These are phyloP conservation scores for Agrotis exclamationis DNA, from an alignment of 2,888 invertebrate genomes.

Conservation along the genomic window DNA sequence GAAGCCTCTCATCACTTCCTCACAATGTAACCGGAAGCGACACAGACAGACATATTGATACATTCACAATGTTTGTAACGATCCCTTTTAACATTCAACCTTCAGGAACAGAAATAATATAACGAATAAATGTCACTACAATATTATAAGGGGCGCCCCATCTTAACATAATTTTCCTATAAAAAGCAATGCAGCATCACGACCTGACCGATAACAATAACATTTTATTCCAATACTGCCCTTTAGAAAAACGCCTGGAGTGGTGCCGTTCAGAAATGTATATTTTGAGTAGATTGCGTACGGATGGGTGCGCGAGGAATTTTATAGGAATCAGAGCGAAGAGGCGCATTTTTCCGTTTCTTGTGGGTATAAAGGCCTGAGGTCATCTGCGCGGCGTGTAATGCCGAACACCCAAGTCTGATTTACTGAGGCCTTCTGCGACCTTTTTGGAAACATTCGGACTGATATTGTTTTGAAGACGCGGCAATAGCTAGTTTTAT, in stretches of 20 bases:
- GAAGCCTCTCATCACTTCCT: slow-evolving; percentile 25
- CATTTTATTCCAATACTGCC: slow-evolving; percentile 61
- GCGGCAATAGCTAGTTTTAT: neutral
- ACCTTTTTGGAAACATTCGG: slow-evolving; percentile 50
- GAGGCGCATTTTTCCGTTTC: slow-evolving; percentile 53
- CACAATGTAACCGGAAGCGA: slow-evolving; percentile 22
- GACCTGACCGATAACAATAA: slow-evolving; percentile 56
- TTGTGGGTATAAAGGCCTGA: slow-evolving; percentile 52
- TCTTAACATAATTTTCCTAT: slow-evolving; percentile 49
- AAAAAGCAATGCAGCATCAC: slow-evolving; percentile 39
- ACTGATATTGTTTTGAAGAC: neutral
- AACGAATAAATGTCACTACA: slow-evolving; percentile 30
- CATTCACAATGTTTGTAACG: neutral
- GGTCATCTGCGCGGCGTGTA: slow-evolving; percentile 54
- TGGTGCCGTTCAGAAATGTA: slow-evolving; percentile 18
- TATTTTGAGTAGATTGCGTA: slow-evolving; percentile 42
- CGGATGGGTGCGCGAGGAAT: slow-evolving; percentile 46
- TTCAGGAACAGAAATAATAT: slow-evolving; percentile 20
- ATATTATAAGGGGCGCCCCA: slow-evolving; percentile 16
- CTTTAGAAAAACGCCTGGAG: slow-evolving; percentile 28
- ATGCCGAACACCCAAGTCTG: slow-evolving; percentile 57
- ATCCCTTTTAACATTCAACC: slow-evolving; percentile 7
- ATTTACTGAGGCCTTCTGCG: slow-evolving; percentile 56
- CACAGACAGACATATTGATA: slow-evolving; percentile 6
- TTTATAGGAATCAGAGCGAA: slow-evolving; percentile 60